Conservation (phyloP, 2,797 vertebrate genomes). For the Chiropotes sagulatus region DNA sequence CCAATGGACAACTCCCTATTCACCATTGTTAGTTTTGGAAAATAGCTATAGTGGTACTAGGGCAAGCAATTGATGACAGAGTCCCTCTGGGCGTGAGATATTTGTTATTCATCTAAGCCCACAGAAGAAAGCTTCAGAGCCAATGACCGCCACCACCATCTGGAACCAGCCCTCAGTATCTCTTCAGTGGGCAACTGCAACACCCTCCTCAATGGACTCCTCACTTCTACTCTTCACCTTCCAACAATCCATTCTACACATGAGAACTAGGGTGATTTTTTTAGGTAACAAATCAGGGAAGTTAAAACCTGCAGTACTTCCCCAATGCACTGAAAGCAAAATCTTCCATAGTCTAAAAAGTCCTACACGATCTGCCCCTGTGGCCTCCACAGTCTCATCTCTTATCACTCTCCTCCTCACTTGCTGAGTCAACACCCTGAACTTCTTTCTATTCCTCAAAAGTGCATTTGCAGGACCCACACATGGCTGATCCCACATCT, state of each 20-base stretch:
- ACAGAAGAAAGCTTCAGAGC: background rate
- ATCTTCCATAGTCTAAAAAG: background rate
- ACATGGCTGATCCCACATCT: background rate
- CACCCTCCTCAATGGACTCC: background rate
- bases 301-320: background rate
- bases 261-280: background rate
- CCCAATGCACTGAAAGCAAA: background rate
- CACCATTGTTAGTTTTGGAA: background rate
- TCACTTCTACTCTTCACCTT: background rate
- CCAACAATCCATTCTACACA: background rate
- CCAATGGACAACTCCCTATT: background rate
- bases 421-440: background rate
- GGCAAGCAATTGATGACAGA: background rate
- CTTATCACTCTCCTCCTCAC: background rate
- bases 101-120: background rate
- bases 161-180: background rate
- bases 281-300: background rate
- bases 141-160: fast-evolving
- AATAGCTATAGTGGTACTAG: background rate
- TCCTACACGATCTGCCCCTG: too few species aligned
- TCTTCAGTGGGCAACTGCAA: background rate
- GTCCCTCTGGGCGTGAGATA: background rate
- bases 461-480: background rate
- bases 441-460: background rate
- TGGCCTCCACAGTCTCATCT: background rate